A percentile compares a stretch with the other conserved stretches of the same genome.
These are phyloP conservation scores for Callinectes sapidus DNA, from an alignment of 2,888 invertebrate genomes.

Conservation along the genomic window DNA sequence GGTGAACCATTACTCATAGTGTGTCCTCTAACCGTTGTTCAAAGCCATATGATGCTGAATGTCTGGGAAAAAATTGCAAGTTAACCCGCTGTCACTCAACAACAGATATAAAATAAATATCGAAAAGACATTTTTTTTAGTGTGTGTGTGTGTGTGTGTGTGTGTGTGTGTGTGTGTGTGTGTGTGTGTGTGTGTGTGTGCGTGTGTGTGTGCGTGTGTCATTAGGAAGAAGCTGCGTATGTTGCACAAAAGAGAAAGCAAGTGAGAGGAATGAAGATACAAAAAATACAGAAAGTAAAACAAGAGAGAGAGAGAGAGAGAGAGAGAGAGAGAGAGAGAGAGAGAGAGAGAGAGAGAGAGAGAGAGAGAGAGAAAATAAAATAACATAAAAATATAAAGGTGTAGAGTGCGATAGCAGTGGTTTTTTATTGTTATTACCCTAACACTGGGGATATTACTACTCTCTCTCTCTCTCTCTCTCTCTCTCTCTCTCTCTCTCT, in stretches of 20 bases:
- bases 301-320: neutral
- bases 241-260: neutral
- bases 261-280: neutral
- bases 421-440: neutral
- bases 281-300: neutral
- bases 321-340: neutral
- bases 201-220: neutral
- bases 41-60: neutral
- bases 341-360: neutral
- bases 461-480: no score
- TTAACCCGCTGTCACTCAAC: neutral
- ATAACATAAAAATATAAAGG: neutral
- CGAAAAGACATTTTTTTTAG: neutral
- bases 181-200: slow-evolving; percentile 21
- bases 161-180: slow-evolving; percentile 17
- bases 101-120: neutral
- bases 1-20: neutral
- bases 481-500: no score
- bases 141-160: slow-evolving; percentile 25
- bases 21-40: neutral
- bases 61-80: neutral
- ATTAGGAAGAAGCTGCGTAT: neutral
- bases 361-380: neutral
- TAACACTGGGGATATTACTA: neutral
- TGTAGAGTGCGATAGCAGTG: neutral